Base-by-base conservation (phyloP, 2,888 invertebrate species). In the Trichogramma evanescens region DNA sequence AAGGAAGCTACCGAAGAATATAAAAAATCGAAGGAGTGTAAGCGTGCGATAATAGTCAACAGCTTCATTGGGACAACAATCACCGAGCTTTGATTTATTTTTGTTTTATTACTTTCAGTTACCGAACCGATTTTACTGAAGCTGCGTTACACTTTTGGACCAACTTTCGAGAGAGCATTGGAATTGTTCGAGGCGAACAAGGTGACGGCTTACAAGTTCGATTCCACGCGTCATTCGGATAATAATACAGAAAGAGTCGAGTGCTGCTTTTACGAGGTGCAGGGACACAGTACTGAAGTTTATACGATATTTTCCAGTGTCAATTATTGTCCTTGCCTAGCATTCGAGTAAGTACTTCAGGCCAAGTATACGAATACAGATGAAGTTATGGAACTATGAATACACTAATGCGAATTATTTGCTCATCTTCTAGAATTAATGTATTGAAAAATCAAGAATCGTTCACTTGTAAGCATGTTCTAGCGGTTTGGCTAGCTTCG, bases 271-370 rank as follows among this genome's bases (percentile, higher is more conserved):
- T 80, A 84, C 49, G 86, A 87, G 80, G 79, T 88, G 4, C 79
- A 79, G 57, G 82, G 83, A 6, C 80, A 81, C 56, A 80, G 81
- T 5, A 79, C 80, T 50, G 79, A 81, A n/a, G 81, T 82, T 56
- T 85, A 86, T 64, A 83, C 83, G 54, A 73, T 89, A 41, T 86
- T 87, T 67, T 84, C 85, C 0, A 75, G 81, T 39, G 77, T 86
- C 6, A 89, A 89, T 71, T 89, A 82, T 71, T 89, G 89, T 64
- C 81, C 83, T 6, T 89, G 89, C 68, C 77, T 70, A n/a, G 82
- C 83, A 1, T 89, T 88, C 66, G 75, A 74, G 77, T 75, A 68
- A 7, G 58, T 26, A 48, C 45, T 58, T 43, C 6, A 26, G 26
- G 26, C 26, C 26, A 26, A 26, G 26, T 26, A 26, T 26, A 3